phyloP scores from a whole-genome alignment of 2,797 vertebrate species.

The Champsocephalus esox region DNA sequence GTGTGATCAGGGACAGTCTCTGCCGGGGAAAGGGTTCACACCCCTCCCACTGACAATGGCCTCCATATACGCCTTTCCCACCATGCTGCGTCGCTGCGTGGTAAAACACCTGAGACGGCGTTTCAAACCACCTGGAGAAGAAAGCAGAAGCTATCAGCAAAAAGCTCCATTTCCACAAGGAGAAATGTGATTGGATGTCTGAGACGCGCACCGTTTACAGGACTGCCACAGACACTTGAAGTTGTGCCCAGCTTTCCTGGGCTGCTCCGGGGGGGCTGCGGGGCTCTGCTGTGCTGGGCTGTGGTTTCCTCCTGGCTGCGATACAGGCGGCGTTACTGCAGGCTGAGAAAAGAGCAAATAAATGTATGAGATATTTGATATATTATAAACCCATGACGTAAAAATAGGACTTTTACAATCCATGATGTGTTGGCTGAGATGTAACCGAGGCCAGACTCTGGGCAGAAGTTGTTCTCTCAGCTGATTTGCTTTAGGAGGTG shows the following conservation, averaged over 20 bases:
- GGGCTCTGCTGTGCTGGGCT: conserved; percentile 83
- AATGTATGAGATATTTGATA: not conserved
- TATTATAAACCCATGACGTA: too few relatives aligned
- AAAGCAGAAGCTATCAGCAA: not conserved
- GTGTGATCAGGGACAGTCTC: conserved; percentile 98
- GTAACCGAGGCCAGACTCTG: conserved; percentile 70
- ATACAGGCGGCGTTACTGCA: conserved; percentile 83
- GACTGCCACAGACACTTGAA: conserved; percentile 99
- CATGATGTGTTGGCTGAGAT: conserved; percentile 58
- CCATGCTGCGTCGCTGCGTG: conserved; percentile 97
- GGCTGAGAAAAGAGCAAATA: conserved; percentile 77
- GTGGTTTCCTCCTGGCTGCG: conserved; percentile 86
- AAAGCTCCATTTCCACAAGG: not conserved
- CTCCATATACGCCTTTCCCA: conserved; percentile 94
- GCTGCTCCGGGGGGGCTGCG: conserved; percentile 85
- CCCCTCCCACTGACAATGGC: conserved; percentile 97
- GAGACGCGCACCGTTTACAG: conserved; percentile 91
- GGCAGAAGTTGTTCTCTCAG: conserved; percentile 79
- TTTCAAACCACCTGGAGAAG: conserved; percentile 94
- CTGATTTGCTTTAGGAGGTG: conserved; percentile 82
- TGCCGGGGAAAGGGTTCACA: conserved; percentile 97
- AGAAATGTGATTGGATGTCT: accelerated
- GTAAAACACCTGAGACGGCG: conserved; percentile 97
- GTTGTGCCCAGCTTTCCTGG: conserved; percentile 96
- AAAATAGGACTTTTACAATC: too few relatives aligned